These are phyloP conservation scores for Diuraphis noxia DNA, from an alignment of 1,140 invertebrate species.

Conservation along the genomic window DNA sequence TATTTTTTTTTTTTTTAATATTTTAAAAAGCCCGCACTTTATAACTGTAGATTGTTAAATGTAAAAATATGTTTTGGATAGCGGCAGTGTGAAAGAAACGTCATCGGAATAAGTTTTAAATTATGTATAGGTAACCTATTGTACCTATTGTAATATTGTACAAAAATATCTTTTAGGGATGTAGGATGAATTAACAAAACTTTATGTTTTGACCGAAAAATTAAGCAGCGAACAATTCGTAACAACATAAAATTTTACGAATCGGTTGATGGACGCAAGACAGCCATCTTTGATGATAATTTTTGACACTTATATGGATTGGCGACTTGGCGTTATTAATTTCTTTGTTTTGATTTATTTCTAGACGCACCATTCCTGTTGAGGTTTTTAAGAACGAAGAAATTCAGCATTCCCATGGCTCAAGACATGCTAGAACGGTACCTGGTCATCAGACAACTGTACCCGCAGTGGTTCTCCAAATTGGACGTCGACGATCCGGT, in stretches of 20 bases:
- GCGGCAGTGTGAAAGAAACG: background rate
- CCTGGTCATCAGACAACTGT: constrained; percentile 76
- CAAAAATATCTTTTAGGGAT: too few species aligned
- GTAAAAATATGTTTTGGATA: background rate
- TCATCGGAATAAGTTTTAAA: background rate
- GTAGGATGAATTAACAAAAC: too few species aligned
- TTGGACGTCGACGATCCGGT: constrained; percentile 72
- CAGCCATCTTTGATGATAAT: too few species aligned
- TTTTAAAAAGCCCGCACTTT: background rate
- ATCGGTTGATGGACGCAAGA: too few species aligned
- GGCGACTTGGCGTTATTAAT: background rate
- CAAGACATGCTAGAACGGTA: constrained; percentile 85
- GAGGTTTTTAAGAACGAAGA: constrained; percentile 81
- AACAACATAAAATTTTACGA: too few species aligned
- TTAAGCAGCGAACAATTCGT: too few species aligned
- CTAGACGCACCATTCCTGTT: constrained; percentile 76
- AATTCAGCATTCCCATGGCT: constrained; percentile 81
- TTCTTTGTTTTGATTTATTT: background rate
- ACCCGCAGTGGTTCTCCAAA: constrained; percentile 81
- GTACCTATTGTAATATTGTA: too few species aligned
- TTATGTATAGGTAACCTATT: background rate
- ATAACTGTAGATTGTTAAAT: background rate
- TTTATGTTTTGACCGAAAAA: too few species aligned
- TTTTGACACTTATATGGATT: background rate
- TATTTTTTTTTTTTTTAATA: background rate